Conservation (phyloP, 2,888 invertebrate genomes). For the Orthosia incerta region DNA sequence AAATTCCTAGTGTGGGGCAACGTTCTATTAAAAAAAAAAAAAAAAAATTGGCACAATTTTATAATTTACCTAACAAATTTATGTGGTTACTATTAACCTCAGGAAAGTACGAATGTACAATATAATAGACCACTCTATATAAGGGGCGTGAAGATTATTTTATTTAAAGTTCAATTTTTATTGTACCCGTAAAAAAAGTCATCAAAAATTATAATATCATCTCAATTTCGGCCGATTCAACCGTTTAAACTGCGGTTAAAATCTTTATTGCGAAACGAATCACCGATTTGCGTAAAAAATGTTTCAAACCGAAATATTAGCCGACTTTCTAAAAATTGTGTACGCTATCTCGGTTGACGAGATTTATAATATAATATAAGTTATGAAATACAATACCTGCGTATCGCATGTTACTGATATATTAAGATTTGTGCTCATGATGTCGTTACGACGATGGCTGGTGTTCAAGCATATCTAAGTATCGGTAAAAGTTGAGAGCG, state of each 20-base stretch:
- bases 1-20: too few species aligned
- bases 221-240: conserved; percentile 40
- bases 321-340: conserved; percentile 72
- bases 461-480: conserved; percentile 8
- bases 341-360: conserved; percentile 60
- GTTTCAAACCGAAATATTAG: conserved; percentile 58
- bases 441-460: conserved; percentile 10
- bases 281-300: conserved; percentile 61
- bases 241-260: conserved; percentile 53
- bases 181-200: not conserved
- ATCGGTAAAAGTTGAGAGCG: conserved; percentile 39
- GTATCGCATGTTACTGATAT: conserved; percentile 54
- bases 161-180: not conserved
- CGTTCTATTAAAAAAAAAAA: too few species aligned
- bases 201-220: conserved; percentile 29
- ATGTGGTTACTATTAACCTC: too few species aligned
- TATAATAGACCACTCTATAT: not conserved
- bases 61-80: too few species aligned
- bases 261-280: conserved; percentile 54
- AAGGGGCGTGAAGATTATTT: conserved; percentile 7
- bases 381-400: conserved; percentile 61
- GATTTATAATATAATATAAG: conserved; percentile 20
- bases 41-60: too few species aligned
- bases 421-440: conserved; percentile 24
- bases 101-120: too few species aligned